phyloP scores from a whole-genome alignment of 2,888 invertebrate genomes.

The Platypus cylindrus region DNA sequence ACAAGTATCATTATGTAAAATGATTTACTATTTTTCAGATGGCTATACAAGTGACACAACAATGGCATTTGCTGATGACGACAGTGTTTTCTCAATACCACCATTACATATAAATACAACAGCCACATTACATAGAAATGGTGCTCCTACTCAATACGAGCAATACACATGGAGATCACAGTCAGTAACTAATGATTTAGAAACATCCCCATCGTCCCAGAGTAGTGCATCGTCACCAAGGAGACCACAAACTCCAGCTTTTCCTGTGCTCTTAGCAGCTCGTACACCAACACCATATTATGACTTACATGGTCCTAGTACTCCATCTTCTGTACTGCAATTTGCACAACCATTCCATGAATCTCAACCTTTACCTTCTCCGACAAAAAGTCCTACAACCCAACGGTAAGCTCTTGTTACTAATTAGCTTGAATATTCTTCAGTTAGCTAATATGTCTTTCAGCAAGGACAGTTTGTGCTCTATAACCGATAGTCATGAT shows the following conservation, averaged over 20 bases:
- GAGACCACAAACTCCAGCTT: slow-evolving; percentile 82
- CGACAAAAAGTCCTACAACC: slow-evolving; percentile 70
- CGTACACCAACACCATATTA: slow-evolving; percentile 76
- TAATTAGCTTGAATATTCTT: no score
- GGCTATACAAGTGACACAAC: slow-evolving; percentile 72
- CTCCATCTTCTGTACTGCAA: slow-evolving; percentile 50
- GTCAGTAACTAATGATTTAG: slow-evolving; percentile 42
- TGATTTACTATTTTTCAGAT: slow-evolving; percentile 40
- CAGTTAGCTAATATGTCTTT: no score
- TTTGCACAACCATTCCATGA: no score
- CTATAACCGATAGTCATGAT: no score
- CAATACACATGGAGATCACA: slow-evolving; percentile 34
- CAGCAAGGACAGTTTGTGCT: no score
- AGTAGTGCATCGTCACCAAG: slow-evolving; percentile 31
- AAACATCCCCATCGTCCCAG: slow-evolving; percentile 43
- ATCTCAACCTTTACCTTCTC: slow-evolving; percentile 58
- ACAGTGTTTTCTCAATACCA: slow-evolving; percentile 54
- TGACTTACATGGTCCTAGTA: no score
- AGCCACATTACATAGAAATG: slow-evolving; percentile 22
- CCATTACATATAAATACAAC: slow-evolving; percentile 59
- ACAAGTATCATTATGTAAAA: no score
- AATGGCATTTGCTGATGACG: slow-evolving; percentile 53
- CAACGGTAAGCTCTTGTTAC: no score
- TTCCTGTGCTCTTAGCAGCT: slow-evolving; percentile 85
- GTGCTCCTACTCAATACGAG: slow-evolving; percentile 18